A percentile compares a stretch with the other conserved stretches of the same genome.
Conservation (phyloP, 2,797 vertebrate species). For the Urosaurus nigricauda region DNA sequence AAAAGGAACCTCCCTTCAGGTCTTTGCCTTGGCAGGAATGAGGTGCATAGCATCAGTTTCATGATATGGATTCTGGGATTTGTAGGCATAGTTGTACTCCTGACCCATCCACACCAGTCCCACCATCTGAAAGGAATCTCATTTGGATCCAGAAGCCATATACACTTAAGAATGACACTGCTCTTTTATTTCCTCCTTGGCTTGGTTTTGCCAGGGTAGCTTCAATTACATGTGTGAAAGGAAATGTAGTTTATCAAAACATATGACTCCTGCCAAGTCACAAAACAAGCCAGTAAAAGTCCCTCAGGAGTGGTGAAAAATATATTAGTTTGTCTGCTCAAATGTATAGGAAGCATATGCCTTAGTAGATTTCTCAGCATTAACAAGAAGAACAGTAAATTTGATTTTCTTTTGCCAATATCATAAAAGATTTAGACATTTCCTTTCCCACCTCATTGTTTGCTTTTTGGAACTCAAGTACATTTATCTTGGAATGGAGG, state of each 20-base stretch:
- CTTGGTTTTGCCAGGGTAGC: slow-evolving; percentile 18
- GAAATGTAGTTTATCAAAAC: slow-evolving; percentile 38
- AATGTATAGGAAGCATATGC: background rate
- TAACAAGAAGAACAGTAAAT: slow-evolving; percentile 35
- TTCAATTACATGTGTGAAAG: slow-evolving; percentile 40
- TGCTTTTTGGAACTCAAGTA: slow-evolving; percentile 38
- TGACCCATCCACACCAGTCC: background rate
- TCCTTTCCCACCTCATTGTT: background rate
- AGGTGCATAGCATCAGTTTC: background rate
- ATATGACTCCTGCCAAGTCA: background rate
- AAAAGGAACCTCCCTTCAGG: background rate
- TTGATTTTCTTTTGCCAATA: slow-evolving; percentile 36
- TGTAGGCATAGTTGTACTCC: background rate
- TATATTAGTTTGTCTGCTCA: background rate
- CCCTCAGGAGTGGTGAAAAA: slow-evolving; percentile 3
- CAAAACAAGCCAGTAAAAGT: slow-evolving; percentile 4
- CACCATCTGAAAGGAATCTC: background rate
- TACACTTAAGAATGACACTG: background rate
- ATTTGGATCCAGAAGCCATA: background rate
- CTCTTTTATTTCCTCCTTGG: background rate
- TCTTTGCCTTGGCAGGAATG: background rate
- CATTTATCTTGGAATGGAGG: slow-evolving; percentile 3
- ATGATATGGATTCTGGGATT: background rate
- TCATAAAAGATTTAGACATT: slow-evolving; percentile 23
- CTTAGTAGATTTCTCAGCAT: slow-evolving; percentile 28